Conservation (phyloP, 2,888 invertebrate species). For the Papilio elwesi region DNA sequence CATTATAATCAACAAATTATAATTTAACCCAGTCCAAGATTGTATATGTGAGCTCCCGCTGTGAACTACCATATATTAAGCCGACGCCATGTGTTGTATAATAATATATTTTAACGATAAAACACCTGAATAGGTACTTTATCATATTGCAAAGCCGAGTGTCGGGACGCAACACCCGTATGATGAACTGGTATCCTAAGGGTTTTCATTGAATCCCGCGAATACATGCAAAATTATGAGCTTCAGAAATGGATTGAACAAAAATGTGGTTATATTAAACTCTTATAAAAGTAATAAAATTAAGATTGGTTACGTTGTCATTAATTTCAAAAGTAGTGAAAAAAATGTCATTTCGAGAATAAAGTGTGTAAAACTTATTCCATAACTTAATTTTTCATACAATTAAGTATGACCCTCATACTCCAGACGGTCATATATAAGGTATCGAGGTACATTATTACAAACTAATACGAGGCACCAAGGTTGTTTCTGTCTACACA, state of each 20-base stretch:
- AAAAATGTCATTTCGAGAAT: too few relatives aligned
- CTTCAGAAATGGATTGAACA: background rate
- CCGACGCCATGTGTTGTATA: conserved; percentile 44
- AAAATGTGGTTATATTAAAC: background rate
- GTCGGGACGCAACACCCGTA: conserved; percentile 68
- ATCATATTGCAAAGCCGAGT: conserved; percentile 78
- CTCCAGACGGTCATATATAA: too few relatives aligned
- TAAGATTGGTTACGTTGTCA: too few relatives aligned
- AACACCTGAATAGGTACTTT: conserved; percentile 80
- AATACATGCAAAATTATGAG: conserved; percentile 37
- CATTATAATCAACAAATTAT: conserved; percentile 13
- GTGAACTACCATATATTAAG: conserved; percentile 27
- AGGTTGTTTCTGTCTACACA: too few relatives aligned
- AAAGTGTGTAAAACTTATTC: too few relatives aligned
- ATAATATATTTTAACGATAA: conserved; percentile 74
- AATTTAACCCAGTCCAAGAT: conserved; percentile 5
- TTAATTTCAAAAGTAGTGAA: too few relatives aligned
- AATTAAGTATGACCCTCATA: too few relatives aligned
- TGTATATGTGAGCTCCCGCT: conserved; percentile 6
- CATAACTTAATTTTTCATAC: too few relatives aligned
- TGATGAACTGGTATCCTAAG: conserved; percentile 77
- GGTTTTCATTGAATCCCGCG: conserved; percentile 59
- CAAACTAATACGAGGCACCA: too few relatives aligned
- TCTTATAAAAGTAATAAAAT: background rate
- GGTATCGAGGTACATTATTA: too few relatives aligned